Evolutionary conservation across 2,888 invertebrate genomes (phyloP).

Genomic region (Netelia fuscicornis): DNA sequence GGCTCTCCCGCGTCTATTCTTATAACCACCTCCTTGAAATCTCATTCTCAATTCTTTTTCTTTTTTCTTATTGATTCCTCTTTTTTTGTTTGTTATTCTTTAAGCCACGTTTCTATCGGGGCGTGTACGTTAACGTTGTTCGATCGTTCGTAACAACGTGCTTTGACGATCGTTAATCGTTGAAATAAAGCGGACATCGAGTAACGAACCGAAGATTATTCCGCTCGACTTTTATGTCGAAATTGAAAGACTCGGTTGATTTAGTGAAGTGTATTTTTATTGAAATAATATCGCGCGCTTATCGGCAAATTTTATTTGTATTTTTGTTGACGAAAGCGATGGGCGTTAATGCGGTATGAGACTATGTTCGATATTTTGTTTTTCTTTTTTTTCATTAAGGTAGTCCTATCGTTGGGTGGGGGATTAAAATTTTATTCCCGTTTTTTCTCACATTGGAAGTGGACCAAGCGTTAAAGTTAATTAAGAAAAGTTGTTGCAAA

Average conservation of each 20-base stretch:
- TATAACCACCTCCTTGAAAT: slow-evolving; percentile 4
- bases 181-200: not conserved
- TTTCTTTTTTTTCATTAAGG: too few species aligned
- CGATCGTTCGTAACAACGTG: not conserved
- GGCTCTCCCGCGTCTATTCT: not conserved
- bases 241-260: not conserved
- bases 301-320: too few species aligned
- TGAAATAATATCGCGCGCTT: too few species aligned
- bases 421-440: too few species aligned
- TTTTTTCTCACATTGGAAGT: too few species aligned
- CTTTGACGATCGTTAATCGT: not conserved
- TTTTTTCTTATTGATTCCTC: slow-evolving; percentile 16
- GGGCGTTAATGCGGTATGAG: too few species aligned
- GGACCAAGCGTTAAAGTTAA: too few species aligned
- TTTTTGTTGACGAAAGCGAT: too few species aligned
- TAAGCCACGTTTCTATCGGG: not conserved
- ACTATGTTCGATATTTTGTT: too few species aligned
- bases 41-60: not conserved
- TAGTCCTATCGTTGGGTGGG: too few species aligned
- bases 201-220: not conserved
- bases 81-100: not conserved
- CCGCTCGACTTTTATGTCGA: not conserved
- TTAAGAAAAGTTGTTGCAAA: too few species aligned
- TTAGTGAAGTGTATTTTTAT: not conserved
- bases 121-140: not conserved